Base-by-base conservation (phyloP, 2,888 invertebrate genomes). In the Drosophila nr. medialis region DNA sequence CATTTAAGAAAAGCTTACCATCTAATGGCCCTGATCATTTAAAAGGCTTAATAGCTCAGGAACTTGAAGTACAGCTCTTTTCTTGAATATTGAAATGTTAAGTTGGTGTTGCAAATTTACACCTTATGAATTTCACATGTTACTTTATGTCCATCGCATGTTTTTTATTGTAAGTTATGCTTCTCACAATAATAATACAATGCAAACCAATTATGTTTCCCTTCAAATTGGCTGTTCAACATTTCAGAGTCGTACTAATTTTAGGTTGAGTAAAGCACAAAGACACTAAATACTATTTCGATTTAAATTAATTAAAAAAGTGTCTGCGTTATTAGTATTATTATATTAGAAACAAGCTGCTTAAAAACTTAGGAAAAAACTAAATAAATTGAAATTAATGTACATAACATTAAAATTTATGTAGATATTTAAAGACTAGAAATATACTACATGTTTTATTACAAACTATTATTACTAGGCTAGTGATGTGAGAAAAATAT, bases 11-110 rank as follows among this genome's bases (percentile, higher is more conserved):
- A 77, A 78, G 70, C 65, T 72, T 54, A 63, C 48, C 30, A 58
- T 72, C 64, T 64, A 81, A 74, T 76, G 69, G 64, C 62, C 66
- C 65, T 72, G 76, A 64, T 70, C 71, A 77, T 75, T 80, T 67
- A 74, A 80, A 81, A 81, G 69, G 21, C 21, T 24, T 5, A 42
- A 21, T 30, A 56, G 11, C 15, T 42, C 10, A 30, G 40, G 15
- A 40, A 56, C 8, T 40, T 29, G 5, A 40, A 21, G 8, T n/a
- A 49, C n/a, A 21, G 1, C 4, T 13, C 2, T 38, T 56, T 56
- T 42, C n/a, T 30, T 6, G 11, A 42, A 30, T 30, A 40, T 24
- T 27, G 7, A 18, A 15, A 24, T 34, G 1, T 2, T 30, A 13
- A 42, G 4, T 40, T 42, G 11, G 13, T 5, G 15, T 15, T 24